Conservation (phyloP, 2,113 vertebrate species). For the Entomyzon cyanotis region DNA sequence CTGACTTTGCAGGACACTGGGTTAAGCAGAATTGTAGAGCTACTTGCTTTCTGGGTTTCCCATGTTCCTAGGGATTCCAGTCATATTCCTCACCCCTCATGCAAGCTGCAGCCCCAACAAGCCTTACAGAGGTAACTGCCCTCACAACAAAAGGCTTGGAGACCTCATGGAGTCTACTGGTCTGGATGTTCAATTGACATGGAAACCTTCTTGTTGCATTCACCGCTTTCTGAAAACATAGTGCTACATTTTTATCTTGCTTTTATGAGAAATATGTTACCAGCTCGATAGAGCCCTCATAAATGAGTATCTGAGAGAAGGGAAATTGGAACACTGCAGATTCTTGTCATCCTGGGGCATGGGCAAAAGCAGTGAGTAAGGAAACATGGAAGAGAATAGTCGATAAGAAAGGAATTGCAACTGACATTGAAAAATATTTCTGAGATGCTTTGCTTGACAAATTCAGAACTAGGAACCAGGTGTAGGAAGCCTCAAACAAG, state of each 20-base stretch:
- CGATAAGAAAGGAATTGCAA: background rate
- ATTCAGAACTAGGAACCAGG: background rate
- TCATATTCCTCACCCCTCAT: background rate
- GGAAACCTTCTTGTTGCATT: background rate
- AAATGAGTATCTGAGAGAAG: background rate
- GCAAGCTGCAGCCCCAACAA: background rate
- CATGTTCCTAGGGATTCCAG: background rate
- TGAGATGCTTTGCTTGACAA: background rate
- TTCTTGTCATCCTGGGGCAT: background rate
- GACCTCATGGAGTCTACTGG: rapidly evolving
- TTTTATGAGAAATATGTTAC: background rate
- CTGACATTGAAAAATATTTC: background rate
- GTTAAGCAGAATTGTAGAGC: background rate
- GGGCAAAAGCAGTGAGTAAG: background rate
- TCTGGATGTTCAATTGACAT: background rate
- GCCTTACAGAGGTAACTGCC: background rate
- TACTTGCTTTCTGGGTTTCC: background rate
- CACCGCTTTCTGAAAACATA: background rate
- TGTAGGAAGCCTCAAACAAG: background rate
- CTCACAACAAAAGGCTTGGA: background rate
- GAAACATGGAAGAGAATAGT: background rate
- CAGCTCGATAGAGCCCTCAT: background rate
- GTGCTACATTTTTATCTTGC: background rate
- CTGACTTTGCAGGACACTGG: background rate
- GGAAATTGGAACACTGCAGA: background rate